Conservation (phyloP, 2,888 invertebrate genomes). For the Microctonus aethiopoides region DNA sequence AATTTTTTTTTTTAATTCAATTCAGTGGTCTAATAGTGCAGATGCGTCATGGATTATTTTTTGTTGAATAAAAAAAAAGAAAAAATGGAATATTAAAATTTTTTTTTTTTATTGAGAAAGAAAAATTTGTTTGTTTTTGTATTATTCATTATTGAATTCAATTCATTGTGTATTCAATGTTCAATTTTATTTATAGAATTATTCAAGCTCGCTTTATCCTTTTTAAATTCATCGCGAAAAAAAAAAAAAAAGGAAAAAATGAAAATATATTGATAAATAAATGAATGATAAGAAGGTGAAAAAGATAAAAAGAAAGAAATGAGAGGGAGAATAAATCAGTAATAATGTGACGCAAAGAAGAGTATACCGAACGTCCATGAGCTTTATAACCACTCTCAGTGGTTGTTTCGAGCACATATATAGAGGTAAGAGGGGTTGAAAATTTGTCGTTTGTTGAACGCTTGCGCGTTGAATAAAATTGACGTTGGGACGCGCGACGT, state of each 20-base stretch:
- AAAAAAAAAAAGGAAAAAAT: too few species aligned
- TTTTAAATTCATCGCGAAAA: neutral
- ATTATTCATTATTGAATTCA: neutral
- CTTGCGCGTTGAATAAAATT: constrained; percentile 30
- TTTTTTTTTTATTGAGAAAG: neutral
- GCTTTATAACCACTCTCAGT: constrained; percentile 30
- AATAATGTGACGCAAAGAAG: constrained; percentile 18
- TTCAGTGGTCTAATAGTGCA: neutral
- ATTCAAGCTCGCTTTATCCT: constrained; percentile 5
- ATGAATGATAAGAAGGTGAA: constrained; percentile 25
- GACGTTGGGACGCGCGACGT: constrained; percentile 42
- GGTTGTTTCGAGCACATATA: constrained; percentile 34
- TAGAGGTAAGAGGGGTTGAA: constrained; percentile 18
- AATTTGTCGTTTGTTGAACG: constrained; percentile 18
- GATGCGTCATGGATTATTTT: neutral
- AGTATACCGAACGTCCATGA: constrained; percentile 24
- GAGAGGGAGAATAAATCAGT: constrained; percentile 21
- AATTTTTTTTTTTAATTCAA: neutral
- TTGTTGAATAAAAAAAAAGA: neutral
- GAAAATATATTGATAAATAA: too few species aligned
- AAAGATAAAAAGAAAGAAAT: neutral
- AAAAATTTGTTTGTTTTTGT: neutral
- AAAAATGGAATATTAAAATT: neutral
- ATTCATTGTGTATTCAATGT: neutral
- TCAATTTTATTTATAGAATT: constrained; percentile 3